Evolutionary conservation across 2,113 vertebrate species (phyloP).

Genomic region (Chloropsis hardwickii): DNA sequence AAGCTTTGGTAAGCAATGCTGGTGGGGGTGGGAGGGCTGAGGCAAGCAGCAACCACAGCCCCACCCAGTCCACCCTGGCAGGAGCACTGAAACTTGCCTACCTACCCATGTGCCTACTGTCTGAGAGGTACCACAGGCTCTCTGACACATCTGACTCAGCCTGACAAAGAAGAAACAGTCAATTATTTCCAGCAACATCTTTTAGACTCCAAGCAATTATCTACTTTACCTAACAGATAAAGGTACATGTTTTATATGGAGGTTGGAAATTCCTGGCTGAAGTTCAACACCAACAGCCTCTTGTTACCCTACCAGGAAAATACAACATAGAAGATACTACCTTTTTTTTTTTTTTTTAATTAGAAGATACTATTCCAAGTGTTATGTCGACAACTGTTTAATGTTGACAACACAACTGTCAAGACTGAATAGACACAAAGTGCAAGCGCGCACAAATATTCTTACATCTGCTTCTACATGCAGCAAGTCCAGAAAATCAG

Average conservation of each 20-base stretch:
- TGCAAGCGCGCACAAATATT: neutral
- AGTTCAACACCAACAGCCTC: neutral
- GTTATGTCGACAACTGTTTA: neutral
- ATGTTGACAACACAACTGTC: neutral
- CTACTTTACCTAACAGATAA: neutral
- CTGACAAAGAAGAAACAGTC: neutral
- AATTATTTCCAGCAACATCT: neutral
- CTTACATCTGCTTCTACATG: neutral
- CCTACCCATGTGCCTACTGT: accelerated
- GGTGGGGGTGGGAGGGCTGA: neutral
- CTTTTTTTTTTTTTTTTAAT: too few relatives aligned
- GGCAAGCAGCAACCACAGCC: neutral
- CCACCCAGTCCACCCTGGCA: neutral
- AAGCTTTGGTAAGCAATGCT: neutral
- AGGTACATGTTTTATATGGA: neutral
- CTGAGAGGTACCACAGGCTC: neutral
- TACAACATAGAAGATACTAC: neutral
- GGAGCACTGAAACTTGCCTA: neutral
- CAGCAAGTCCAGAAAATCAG: neutral
- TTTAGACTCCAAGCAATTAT: neutral
- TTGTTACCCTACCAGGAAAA: neutral
- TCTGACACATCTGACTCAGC: neutral
- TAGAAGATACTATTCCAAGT: neutral
- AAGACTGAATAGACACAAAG: neutral
- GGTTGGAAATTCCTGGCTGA: neutral